Conservation (phyloP, 2,888 invertebrate species). For the Encarsia formosa region DNA sequence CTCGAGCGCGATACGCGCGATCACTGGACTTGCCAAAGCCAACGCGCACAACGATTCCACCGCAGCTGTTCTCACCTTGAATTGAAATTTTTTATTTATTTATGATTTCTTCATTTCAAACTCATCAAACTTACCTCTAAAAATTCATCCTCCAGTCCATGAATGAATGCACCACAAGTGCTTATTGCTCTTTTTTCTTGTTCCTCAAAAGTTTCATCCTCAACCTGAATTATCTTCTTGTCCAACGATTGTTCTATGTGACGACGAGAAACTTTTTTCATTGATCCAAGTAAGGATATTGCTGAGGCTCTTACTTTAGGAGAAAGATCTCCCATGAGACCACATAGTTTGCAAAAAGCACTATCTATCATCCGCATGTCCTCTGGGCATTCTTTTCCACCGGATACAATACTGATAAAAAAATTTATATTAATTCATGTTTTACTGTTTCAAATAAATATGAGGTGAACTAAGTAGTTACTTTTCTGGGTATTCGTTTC, state of each 20-base stretch:
- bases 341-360: conserved; percentile 93
- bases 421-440: too few species aligned
- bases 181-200: conserved; percentile 61
- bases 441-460: not conserved
- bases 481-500: conserved; percentile 84
- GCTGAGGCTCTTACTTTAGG: conserved; percentile 83
- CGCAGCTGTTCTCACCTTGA: conserved; percentile 85
- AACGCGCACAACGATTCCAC: conserved; percentile 90
- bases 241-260: conserved; percentile 95
- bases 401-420: conserved; percentile 63
- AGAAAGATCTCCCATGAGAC: conserved; percentile 87
- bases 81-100: not conserved
- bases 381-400: conserved; percentile 66
- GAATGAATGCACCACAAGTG: conserved; percentile 96
- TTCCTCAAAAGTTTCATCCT: conserved; percentile 45
- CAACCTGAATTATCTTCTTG: conserved; percentile 68
- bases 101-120: too few species aligned
- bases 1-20: conserved; percentile 87
- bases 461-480: conserved; percentile 41
- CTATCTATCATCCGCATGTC: conserved; percentile 89
- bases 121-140: conserved; percentile 57
- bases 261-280: conserved; percentile 80
- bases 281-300: conserved; percentile 78
- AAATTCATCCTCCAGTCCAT: conserved; percentile 97
- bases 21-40: conserved; percentile 75